These are phyloP conservation scores for Hylia prasina DNA, from an alignment of 2,113 vertebrate genomes.

Conservation along the genomic window DNA sequence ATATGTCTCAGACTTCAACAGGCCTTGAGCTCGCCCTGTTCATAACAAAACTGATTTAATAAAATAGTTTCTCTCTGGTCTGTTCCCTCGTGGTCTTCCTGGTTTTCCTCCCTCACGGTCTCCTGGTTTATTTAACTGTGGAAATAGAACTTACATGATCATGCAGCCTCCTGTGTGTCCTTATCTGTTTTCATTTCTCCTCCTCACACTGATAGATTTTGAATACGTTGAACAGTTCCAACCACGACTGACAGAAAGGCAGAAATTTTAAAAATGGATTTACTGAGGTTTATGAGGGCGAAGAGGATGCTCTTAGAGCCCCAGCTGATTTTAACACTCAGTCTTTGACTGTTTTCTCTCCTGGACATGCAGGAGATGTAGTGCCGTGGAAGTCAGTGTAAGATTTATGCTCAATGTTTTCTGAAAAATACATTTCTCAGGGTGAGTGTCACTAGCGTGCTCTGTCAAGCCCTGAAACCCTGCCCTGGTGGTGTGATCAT, in stretches of 20 bases:
- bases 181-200: background rate
- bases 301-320: background rate
- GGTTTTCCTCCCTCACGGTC: background rate
- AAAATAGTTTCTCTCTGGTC: background rate
- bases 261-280: background rate
- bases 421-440: background rate
- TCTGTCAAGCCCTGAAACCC: background rate
- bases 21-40: rapidly evolving
- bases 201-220: background rate
- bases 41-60: background rate
- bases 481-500: background rate
- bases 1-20: background rate
- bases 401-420: background rate
- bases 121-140: background rate
- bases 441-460: background rate
- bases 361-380: background rate
- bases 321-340: background rate
- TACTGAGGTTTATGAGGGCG: background rate
- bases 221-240: background rate
- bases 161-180: background rate
- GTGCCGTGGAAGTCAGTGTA: background rate
- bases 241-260: background rate
- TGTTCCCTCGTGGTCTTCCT: background rate
- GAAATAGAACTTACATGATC: background rate
- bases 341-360: background rate